Evolutionary conservation across 2,797 vertebrate species (phyloP).

Genomic region (Sebastes trivittatus): DNA sequence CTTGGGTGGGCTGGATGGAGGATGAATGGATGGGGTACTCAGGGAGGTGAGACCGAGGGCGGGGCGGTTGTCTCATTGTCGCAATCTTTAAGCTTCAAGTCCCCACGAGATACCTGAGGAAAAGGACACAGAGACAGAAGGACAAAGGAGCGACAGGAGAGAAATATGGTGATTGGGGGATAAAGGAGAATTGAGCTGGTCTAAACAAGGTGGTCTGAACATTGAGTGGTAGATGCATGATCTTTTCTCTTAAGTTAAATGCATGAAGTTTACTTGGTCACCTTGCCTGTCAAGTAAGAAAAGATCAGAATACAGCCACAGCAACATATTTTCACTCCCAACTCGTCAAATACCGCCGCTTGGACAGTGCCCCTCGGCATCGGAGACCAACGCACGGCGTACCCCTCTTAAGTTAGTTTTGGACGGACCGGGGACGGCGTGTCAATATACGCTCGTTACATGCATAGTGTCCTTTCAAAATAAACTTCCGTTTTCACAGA

Average conservation of each 20-base stretch:
- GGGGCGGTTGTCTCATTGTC: background rate
- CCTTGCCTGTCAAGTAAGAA: background rate
- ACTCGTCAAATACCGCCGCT: too few relatives aligned
- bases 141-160: background rate
- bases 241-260: background rate
- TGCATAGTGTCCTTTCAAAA: too few relatives aligned
- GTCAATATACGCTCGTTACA: too few relatives aligned
- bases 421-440: fast-evolving
- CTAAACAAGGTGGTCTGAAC: background rate
- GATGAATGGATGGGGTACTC: background rate
- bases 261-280: background rate
- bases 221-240: background rate
- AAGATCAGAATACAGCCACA: background rate
- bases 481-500: too few relatives aligned
- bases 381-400: fast-evolving
- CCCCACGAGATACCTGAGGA: background rate
- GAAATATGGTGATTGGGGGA: background rate
- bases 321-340: too few relatives aligned
- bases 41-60: background rate
- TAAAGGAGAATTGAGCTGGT: background rate
- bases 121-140: background rate
- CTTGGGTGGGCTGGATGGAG: background rate
- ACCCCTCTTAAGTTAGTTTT: too few relatives aligned
- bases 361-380: too few relatives aligned
- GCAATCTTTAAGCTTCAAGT: constrained; percentile 6